Evolutionary conservation across 2,113 vertebrate species (phyloP).

Genomic region (Pteruthius melanotis): DNA sequence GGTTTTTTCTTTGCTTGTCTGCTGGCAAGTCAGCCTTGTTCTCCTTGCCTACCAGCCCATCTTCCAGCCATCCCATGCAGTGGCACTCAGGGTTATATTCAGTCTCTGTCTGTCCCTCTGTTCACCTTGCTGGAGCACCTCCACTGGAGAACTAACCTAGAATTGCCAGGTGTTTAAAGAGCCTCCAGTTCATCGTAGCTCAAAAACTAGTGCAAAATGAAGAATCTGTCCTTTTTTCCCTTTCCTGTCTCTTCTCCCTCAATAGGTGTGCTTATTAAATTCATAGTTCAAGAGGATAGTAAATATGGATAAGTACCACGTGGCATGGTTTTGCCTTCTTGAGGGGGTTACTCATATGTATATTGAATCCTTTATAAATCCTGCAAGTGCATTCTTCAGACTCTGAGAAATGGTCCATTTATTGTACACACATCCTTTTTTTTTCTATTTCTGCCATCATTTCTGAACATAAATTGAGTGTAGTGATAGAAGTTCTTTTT

Average conservation of each 20-base stretch:
- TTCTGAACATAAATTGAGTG: neutral
- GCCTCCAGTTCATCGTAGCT: neutral
- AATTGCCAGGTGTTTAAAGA: neutral
- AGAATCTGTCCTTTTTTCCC: neutral
- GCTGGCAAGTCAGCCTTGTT: neutral
- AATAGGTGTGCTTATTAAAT: neutral
- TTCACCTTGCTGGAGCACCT: neutral
- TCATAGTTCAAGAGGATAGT: neutral
- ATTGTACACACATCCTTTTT: neutral
- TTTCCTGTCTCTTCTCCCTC: neutral
- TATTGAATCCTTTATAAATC: neutral
- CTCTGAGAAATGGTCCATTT: neutral
- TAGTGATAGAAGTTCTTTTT: neutral
- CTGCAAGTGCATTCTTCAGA: neutral
- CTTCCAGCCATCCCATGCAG: neutral
- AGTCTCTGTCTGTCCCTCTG: neutral
- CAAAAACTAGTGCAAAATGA: neutral
- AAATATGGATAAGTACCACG: neutral
- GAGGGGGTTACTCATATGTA: neutral
- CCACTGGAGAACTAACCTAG: neutral
- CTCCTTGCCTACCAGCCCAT: neutral
- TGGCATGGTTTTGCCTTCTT: neutral
- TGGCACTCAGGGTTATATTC: neutral
- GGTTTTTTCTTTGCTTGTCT: neutral
- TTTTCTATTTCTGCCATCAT: neutral